These are phyloP conservation scores for Mastacembelus armatus DNA, from an alignment of 2,797 vertebrate species.

Conservation along the genomic window DNA sequence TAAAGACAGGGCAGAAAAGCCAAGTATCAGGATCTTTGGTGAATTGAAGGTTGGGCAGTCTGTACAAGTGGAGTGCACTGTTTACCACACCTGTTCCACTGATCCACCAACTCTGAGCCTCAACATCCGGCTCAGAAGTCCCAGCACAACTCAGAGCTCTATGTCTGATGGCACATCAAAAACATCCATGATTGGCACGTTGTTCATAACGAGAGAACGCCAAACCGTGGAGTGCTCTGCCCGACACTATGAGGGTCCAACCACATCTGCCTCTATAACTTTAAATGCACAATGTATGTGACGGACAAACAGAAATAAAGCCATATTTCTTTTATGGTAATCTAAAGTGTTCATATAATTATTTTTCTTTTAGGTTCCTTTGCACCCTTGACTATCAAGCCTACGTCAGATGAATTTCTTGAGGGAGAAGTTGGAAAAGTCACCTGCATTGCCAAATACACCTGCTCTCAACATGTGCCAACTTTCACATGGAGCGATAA, in stretches of 20 bases:
- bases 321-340: background rate
- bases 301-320: background rate
- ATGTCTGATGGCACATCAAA: background rate
- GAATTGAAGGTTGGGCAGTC: slow-evolving; percentile 37
- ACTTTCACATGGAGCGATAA: slow-evolving; percentile 56
- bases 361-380: slow-evolving; percentile 49
- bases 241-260: background rate
- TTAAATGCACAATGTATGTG: slow-evolving; percentile 52
- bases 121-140: background rate
- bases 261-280: background rate
- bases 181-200: slow-evolving; percentile 25
- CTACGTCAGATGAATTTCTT: slow-evolving; percentile 30
- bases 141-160: rapidly evolving
- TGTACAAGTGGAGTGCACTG: slow-evolving; percentile 56
- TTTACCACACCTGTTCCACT: slow-evolving; percentile 50
- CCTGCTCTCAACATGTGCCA: slow-evolving; percentile 32
- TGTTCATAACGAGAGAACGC: slow-evolving; percentile 28
- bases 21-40: slow-evolving; percentile 34
- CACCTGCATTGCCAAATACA: slow-evolving; percentile 51
- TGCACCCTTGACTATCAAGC: slow-evolving; percentile 19
- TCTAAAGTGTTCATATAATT: background rate
- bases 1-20: slow-evolving; percentile 26
- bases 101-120: slow-evolving; percentile 45
- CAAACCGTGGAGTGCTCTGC: slow-evolving; percentile 52
- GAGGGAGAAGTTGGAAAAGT: slow-evolving; percentile 43